Percentiles rank a stretch among this genome's conserved stretches.
These are phyloP conservation scores for Heliconius cydno DNA, from an alignment of 2,888 invertebrate species.

Conservation along the genomic window DNA sequence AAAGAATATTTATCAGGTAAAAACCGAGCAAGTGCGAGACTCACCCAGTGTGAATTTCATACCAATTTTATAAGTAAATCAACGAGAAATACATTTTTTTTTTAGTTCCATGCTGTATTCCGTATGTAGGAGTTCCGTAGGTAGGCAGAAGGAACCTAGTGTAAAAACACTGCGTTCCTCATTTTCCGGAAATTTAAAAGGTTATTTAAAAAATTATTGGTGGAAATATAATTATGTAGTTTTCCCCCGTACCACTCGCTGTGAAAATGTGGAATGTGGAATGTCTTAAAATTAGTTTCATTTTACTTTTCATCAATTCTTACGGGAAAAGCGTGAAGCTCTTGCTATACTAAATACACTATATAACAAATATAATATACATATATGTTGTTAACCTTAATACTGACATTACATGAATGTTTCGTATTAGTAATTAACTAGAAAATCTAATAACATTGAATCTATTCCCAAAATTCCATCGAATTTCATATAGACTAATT, in stretches of 20 bases:
- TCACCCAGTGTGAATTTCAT: not conserved
- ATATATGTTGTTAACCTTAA: not conserved
- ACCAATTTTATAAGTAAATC: no score
- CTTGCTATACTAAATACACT: not conserved
- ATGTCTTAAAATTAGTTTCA: not conserved
- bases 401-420: not conserved
- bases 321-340: not conserved
- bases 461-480: slow-evolving; percentile 12
- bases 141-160: no score
- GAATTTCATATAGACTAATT: slow-evolving; percentile 13
- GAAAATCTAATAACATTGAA: slow-evolving; percentile 7
- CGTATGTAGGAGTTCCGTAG: no score
- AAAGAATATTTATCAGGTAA: not conserved
- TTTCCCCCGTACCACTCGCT: not conserved
- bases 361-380: not conserved
- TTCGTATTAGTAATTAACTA: not conserved
- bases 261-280: not conserved
- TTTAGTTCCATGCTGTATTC: no score
- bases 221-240: not conserved
- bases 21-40: not conserved
- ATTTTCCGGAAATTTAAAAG: no score
- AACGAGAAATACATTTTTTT: no score
- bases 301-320: no score
- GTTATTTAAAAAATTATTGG: no score
- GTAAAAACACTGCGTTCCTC: no score